Conservation (phyloP, 92 coral and sea anemone genomes). For the Porites rus region DNA sequence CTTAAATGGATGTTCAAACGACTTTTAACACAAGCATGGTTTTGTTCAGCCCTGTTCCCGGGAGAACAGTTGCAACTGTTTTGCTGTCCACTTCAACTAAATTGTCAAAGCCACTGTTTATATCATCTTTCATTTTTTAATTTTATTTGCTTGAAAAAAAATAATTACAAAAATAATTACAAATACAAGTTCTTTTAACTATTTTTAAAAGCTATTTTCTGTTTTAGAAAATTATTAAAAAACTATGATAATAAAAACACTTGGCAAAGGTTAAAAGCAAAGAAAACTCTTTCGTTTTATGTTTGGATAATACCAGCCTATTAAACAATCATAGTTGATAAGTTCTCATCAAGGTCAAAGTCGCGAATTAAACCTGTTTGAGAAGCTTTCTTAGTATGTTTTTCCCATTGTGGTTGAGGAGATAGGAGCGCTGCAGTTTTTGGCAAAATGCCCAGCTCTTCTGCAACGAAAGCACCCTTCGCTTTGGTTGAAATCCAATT, state of each 20-base stretch:
- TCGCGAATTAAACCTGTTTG: background rate
- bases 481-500: background rate
- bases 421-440: conserved; percentile 12
- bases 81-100: background rate
- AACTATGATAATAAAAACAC: too few relatives aligned
- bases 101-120: background rate
- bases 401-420: background rate
- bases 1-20: conserved; percentile 26
- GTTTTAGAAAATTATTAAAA: too few relatives aligned
- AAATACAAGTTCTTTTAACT: too few relatives aligned
- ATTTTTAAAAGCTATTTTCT: too few relatives aligned
- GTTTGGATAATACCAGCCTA: background rate
- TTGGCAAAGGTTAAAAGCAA: too few relatives aligned
- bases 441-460: conserved; percentile 45
- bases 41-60: background rate
- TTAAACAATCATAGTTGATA: background rate
- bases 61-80: background rate
- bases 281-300: background rate
- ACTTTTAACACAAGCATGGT: conserved; percentile 25
- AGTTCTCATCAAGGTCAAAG: background rate
- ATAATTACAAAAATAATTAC: too few relatives aligned
- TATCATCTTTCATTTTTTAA: background rate
- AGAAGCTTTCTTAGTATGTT: background rate
- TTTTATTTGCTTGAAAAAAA: too few relatives aligned
- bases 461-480: conserved; percentile 46